Conservation (phyloP, 2,797 vertebrate species). For the Enteromius treurensis region DNA sequence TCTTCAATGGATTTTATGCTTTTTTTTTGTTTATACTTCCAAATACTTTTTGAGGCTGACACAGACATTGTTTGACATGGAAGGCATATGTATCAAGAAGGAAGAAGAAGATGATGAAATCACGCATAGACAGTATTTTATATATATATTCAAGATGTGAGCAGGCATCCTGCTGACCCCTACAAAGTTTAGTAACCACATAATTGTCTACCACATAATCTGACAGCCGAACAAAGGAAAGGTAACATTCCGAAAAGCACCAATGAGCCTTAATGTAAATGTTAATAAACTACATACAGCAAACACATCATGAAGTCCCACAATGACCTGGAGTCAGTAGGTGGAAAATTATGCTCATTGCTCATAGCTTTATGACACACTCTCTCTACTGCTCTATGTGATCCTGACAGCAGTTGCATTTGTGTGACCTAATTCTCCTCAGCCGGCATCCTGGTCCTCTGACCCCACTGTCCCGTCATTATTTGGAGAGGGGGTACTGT, state of each 20-base stretch:
- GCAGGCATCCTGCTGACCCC: not conserved
- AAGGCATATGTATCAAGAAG: not conserved
- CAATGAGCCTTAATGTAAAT: slow-evolving; percentile 1
- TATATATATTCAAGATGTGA: not conserved
- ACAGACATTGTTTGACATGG: not conserved
- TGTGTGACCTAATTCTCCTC: slow-evolving; percentile 64
- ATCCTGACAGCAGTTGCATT: slow-evolving; percentile 29
- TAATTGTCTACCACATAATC: not conserved
- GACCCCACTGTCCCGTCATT: not conserved
- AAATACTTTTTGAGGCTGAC: not conserved
- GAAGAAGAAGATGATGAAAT: no score
- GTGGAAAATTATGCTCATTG: slow-evolving; percentile 40
- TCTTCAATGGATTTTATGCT: not conserved
- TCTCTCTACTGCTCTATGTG: slow-evolving; percentile 38
- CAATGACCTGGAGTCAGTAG: slow-evolving; percentile 51
- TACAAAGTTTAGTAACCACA: not conserved
- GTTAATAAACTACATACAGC: not conserved
- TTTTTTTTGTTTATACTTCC: not conserved
- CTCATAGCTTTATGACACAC: slow-evolving; percentile 43
- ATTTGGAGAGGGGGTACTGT: slow-evolving; percentile 9
- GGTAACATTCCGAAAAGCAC: not conserved
- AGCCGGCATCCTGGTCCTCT: slow-evolving; percentile 5
- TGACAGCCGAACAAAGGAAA: not conserved
- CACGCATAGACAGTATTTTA: no score
- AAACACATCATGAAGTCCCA: slow-evolving; percentile 6